Conservation (phyloP, 2,888 invertebrate species). For the Ochropleura plecta region DNA sequence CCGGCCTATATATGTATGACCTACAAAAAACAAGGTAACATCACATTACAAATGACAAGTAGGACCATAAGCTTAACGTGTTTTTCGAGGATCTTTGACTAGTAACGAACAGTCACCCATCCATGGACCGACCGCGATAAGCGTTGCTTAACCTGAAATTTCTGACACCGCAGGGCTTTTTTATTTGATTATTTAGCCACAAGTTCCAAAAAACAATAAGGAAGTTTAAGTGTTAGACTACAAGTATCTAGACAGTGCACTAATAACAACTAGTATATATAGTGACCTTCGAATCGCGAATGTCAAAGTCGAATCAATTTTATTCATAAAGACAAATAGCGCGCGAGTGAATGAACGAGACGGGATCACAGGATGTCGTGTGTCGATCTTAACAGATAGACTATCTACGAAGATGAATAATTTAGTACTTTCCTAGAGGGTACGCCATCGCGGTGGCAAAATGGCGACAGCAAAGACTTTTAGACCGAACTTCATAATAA, state of each 20-base stretch:
- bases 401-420: constrained; percentile 3
- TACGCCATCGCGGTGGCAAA: neutral
- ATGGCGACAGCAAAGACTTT: neutral
- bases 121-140: neutral
- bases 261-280: constrained; percentile 11
- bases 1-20: neutral
- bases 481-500: neutral
- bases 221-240: constrained; percentile 1
- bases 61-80: neutral
- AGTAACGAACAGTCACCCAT: neutral
- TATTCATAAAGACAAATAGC: constrained; percentile 31
- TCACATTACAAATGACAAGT: neutral
- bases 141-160: neutral
- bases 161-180: neutral
- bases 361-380: constrained; percentile 16
- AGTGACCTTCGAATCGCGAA: constrained; percentile 43
- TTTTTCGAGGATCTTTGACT: neutral
- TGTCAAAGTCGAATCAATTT: constrained; percentile 57
- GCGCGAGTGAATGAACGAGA: constrained; percentile 13
- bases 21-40: neutral
- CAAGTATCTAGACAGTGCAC: constrained; percentile 10
- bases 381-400: neutral
- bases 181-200: neutral
- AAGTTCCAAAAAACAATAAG: neutral
- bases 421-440: neutral